A percentile compares a stretch with the other conserved stretches of the same genome.
Evolutionary conservation across 2,113 vertebrate genomes (phyloP).

Genomic region (Serilophus lunatus): DNA sequence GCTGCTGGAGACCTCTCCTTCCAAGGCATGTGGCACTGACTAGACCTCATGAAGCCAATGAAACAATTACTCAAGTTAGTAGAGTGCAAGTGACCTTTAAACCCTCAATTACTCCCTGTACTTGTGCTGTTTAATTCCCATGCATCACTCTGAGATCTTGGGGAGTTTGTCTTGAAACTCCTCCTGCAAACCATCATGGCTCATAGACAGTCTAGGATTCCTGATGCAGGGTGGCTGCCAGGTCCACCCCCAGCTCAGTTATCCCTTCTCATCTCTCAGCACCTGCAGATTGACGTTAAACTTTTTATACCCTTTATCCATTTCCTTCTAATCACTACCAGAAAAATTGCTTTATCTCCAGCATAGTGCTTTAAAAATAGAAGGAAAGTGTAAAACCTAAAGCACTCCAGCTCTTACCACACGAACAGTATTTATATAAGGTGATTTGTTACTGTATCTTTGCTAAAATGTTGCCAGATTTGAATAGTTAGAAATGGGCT

Average conservation of each 20-base stretch:
- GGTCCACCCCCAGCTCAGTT: neutral
- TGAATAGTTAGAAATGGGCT: neutral
- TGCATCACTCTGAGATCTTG: neutral
- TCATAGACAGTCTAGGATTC: neutral
- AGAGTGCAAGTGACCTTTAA: neutral
- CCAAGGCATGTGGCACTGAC: neutral
- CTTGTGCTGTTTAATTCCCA: neutral
- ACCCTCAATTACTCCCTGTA: neutral
- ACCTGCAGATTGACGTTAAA: neutral
- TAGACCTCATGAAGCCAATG: neutral
- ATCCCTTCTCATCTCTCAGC: neutral
- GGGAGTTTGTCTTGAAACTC: neutral
- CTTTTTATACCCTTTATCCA: neutral
- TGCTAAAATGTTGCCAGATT: neutral
- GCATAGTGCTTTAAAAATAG: neutral
- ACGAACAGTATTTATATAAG: neutral
- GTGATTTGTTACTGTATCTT: neutral
- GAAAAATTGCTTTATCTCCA: neutral
- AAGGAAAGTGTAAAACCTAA: neutral
- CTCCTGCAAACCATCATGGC: neutral
- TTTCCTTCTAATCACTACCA: neutral
- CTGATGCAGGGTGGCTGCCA: neutral
- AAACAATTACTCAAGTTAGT: neutral
- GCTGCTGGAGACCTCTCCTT: neutral
- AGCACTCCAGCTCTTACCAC: neutral